phyloP scores from a whole-genome alignment of 1,140 invertebrate genomes.

The Homalodisca vitripennis region DNA sequence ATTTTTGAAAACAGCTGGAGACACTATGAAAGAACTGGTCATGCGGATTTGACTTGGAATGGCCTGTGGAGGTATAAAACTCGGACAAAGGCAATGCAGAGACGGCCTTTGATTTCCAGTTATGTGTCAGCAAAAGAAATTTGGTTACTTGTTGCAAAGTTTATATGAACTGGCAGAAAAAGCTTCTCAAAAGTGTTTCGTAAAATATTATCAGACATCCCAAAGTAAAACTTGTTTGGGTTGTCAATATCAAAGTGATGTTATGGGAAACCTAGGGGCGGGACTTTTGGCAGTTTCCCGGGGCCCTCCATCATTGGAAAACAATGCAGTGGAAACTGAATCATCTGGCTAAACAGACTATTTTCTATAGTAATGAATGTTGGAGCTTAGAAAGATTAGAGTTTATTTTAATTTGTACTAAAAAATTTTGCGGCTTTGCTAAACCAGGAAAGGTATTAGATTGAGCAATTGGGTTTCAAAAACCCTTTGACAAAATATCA shows the following conservation, averaged over 20 bases:
- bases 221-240: conserved; percentile 58
- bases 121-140: conserved; percentile 50
- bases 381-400: conserved; percentile 63
- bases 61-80: conserved; percentile 62
- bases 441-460: too few species aligned
- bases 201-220: conserved; percentile 55
- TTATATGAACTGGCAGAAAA: conserved; percentile 51
- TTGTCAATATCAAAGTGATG: conserved; percentile 65
- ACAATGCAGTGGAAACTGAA: conserved; percentile 61
- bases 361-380: conserved; percentile 52
- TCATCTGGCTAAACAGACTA: conserved; percentile 55
- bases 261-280: conserved; percentile 59
- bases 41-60: conserved; percentile 64
- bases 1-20: not conserved
- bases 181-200: conserved; percentile 56
- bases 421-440: conserved; percentile 49
- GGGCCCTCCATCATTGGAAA: conserved; percentile 52
- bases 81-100: conserved; percentile 52
- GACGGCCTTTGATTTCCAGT: conserved; percentile 59
- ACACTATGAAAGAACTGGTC: not conserved
- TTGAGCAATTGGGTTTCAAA: conserved; percentile 62
- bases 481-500: conserved; percentile 56
- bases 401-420: conserved; percentile 57
- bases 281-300: conserved; percentile 60
- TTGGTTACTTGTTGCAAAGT: conserved; percentile 54